These are phyloP conservation scores for Apogon hyalosoma DNA, from an alignment of 2,797 vertebrate species.

Conservation along the genomic window DNA sequence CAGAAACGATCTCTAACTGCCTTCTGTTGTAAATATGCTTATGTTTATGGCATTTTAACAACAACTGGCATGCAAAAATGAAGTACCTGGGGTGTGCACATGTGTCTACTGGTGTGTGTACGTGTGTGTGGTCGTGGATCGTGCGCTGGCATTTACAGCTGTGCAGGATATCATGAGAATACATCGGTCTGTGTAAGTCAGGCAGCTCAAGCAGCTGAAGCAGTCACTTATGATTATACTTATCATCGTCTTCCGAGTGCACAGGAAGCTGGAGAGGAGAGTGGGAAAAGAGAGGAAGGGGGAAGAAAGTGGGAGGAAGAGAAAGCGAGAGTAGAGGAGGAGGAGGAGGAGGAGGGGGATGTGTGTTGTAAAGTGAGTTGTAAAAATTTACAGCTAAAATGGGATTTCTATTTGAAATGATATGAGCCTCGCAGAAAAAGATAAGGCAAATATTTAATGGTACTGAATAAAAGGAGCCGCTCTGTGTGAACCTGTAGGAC, in stretches of 20 bases:
- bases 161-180: conserved; percentile 63
- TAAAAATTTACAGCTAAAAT: conserved; percentile 68
- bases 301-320: neutral
- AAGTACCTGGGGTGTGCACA: conserved; percentile 48
- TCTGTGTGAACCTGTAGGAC: conserved; percentile 45
- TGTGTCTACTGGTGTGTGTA: conserved; percentile 19
- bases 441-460: conserved; percentile 66
- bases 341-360: conserved; percentile 8
- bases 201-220: conserved; percentile 67
- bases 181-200: conserved; percentile 61
- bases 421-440: conserved; percentile 54
- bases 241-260: conserved; percentile 64
- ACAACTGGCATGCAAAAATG: conserved; percentile 56
- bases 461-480: conserved; percentile 46
- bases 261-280: conserved; percentile 49
- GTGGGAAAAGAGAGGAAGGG: conserved; percentile 28
- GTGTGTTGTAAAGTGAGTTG: conserved; percentile 60
- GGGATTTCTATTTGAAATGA: conserved; percentile 58
- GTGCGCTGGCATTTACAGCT: conserved; percentile 61
- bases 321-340: neutral
- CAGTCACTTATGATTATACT: conserved; percentile 76
- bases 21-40: conserved; percentile 67
- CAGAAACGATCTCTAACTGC: conserved; percentile 68
- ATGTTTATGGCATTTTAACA: conserved; percentile 70
- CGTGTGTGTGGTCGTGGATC: conserved; percentile 14